Evolutionary conservation across 2,888 invertebrate species (phyloP), one percentile per base, ranked within the genome.

Genomic region (Stegana nigrithorax): DNA sequence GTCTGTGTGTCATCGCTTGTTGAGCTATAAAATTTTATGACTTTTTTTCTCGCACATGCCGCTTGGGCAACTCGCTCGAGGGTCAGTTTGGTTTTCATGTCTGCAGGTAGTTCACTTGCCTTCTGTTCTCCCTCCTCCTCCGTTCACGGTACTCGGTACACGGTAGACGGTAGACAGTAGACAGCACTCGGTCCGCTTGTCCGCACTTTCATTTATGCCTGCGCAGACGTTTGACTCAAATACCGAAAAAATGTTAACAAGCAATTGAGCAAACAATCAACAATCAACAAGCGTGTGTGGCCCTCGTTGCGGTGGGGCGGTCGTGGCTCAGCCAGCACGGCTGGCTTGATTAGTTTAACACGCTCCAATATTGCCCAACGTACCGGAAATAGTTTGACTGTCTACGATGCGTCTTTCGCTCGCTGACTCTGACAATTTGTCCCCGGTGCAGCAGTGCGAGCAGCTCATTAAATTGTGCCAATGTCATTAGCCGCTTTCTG

Each of bases 231-330:
- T 47, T n/a, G 7, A 21, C 25, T 19, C 36, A 21, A 73, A 78
- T 78, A 75, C 78, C 78, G 76, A 74, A 74, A 75, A 75, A 75
- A 78, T 78, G 75, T 75, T 75, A 78, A 75, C 75, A 75, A 78
- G 75, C 78, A 75, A 75, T 75, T 75, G 75, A 75, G 78, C 75
- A 75, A 73, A 78, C 75, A 75, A 75, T 76, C 75, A 78, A 75
- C 75, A 75, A 75, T 61, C 10, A 63, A 58, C 14, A n/a, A 36
- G 17, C 14, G 58, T 44, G 47, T 8, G 12, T 8, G 19, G n/a
- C n/a, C 14, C 51, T n/a, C 19, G 21, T 21, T 14, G 2, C 6
- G n/a, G 42, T 14, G 45, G 29, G 14, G 26, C 53, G 1, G 56
- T 17, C 1, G 23, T 1, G 36, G 7, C 27, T 12, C 0, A 6